Base-by-base conservation (phyloP, 2,888 invertebrate genomes). In the Galerucella calmariensis region DNA sequence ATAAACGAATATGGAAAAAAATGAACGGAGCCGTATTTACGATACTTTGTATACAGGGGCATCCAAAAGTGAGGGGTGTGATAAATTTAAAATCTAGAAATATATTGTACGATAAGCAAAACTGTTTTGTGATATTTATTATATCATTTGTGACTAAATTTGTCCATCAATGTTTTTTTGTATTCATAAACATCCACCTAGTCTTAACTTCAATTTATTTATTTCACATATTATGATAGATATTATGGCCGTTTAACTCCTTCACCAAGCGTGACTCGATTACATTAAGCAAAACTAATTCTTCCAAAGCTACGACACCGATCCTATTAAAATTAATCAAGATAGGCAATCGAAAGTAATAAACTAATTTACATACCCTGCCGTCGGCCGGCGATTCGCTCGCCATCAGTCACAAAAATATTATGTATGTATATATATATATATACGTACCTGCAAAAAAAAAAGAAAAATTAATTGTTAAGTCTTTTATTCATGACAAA, bases 361-460 rank as follows among this genome's bases (percentile, higher is more conserved):
- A 72, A 72, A 75, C 75, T 71, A 66, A 78, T 78, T 77, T 78
- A 78, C 78, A 78, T 78, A 78, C 78, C 78, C 67, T 65, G 71
- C 75, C 68, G 20, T 56, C 35, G 68, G 63, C 68, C 62, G 62
- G 53, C 48, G 53, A 65, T 35, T 20, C 62, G 46, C 20, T 63
- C 53, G 48, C 41, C 48, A 48, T 51, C 62, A 58, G 12, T 70
- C 67, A 69, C 65, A 77, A 76, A 74, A 68, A 70, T 66, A 67
- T 67, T 27, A 41, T 48, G 69, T 16, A 71, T 73, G 27, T 3
- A 35, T 41, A 41, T 41, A 58, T n/a, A n/a, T n/a, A 3, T 61
- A 58, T 35, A 71, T 75, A 79, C 79, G 65, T 78, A 79, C 79
- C 79, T 79, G 79, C 63, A 79, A 78, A 76, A 78, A 77, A 74